Evolutionary conservation across 2,888 invertebrate species (phyloP).

Genomic region (Conomelus anceps): DNA sequence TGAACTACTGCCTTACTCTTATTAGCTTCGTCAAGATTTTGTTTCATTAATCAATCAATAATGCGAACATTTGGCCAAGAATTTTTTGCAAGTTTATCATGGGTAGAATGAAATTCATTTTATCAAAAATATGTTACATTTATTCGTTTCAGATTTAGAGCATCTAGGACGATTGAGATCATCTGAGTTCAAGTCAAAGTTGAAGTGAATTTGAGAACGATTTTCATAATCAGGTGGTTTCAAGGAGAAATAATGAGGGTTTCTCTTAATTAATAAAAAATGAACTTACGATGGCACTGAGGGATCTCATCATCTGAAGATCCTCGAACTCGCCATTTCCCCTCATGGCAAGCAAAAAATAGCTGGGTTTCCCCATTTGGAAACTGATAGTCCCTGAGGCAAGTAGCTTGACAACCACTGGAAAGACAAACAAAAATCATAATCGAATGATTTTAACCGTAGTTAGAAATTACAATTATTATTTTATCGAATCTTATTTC

Average conservation of each 20-base stretch:
- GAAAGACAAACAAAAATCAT: constrained; percentile 25
- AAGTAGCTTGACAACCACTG: constrained; percentile 49
- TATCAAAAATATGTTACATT: not conserved
- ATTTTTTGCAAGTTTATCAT: too few relatives aligned
- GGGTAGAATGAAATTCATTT: too few relatives aligned
- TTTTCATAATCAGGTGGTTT: too few relatives aligned
- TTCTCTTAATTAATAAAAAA: not conserved
- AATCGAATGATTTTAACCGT: not conserved
- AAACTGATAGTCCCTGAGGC: constrained; percentile 47
- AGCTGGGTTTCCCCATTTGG: constrained; percentile 48
- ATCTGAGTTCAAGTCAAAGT: too few relatives aligned
- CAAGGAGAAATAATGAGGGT: not conserved
- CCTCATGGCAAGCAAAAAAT: constrained; percentile 46
- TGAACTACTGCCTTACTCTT: too few relatives aligned
- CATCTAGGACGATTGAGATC: not conserved
- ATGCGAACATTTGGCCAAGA: too few relatives aligned
- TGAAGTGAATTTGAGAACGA: too few relatives aligned
- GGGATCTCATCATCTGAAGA: constrained; percentile 47
- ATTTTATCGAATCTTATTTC: not conserved
- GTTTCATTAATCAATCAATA: too few relatives aligned
- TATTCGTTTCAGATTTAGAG: not conserved
- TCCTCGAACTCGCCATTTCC: constrained; percentile 47
- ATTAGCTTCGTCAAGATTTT: too few relatives aligned
- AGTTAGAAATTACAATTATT: not conserved
- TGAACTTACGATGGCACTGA: constrained; percentile 54